Evolutionary conservation across 2,113 vertebrate genomes (phyloP), one percentile per base, ranked within the genome.

Genomic region (Callipepla californica): DNA sequence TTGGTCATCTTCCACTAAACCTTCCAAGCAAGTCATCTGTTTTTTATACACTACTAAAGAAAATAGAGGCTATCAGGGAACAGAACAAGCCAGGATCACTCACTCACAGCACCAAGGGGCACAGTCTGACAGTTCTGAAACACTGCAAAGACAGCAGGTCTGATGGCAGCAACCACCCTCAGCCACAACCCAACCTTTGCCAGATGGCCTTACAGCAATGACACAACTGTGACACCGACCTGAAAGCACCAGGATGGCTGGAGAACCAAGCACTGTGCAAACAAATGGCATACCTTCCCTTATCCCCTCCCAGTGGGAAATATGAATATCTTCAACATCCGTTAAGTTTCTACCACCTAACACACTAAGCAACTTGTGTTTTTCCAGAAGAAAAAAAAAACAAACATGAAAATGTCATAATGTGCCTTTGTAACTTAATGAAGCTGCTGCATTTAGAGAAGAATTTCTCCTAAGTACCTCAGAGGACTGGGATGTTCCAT

Each of bases 271-370:
- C 26, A 48, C 3, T 4, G 40, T 17, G 2, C 1, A 36, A 12
- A 17, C 0, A 2, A 40, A 4, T 20, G 47, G 9, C 25, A 48
- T 0, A 23, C 6, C 17, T 16, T 57, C 30, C 30, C 30, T 57
- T 30, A 55, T 55, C 30, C 53, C 15, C 85, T 21, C 11, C 53
- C 63, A 44, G 28, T 65, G 50, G 23, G 30, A 53, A 17, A 45
- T 7, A 38, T 12, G 23, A 26, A 34, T 26, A 25, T 19, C 23
- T 80, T 38, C 80, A 70, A 42, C 30, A 50, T 8, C 34, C 69
- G 11, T 47, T 55, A 59, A 25, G 36, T 50, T 76, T 77, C 28
- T 30, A 9, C 38, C 28, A 21, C 30, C 22, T 66, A 53, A 53
- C 9, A 10, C 28, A 53, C 32, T 32, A 87, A 61, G 42, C 25